Evolutionary conservation across 2,888 invertebrate species (phyloP).

Genomic region (Argyresthia albistria): DNA sequence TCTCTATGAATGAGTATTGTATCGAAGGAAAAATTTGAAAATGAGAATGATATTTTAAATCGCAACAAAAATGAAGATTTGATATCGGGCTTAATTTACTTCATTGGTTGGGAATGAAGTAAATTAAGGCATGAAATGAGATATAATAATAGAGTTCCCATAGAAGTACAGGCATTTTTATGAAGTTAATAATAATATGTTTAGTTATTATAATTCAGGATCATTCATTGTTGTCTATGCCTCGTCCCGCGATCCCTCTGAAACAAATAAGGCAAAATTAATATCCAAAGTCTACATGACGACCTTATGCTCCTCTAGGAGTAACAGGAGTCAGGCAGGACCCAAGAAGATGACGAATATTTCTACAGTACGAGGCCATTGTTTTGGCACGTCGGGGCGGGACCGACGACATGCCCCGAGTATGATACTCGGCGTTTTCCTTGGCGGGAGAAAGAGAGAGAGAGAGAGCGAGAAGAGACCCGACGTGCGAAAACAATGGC

Average conservation of each 20-base stretch:
- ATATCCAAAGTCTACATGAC: not conserved
- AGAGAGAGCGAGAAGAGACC: too few species aligned
- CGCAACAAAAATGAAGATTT: not conserved
- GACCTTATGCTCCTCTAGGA: too few species aligned
- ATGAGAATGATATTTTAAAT: not conserved
- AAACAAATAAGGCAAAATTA: constrained; percentile 12
- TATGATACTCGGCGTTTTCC: too few species aligned
- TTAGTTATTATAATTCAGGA: too few species aligned
- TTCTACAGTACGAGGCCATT: too few species aligned
- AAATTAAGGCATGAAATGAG: constrained; percentile 17
- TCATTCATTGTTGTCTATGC: constrained; percentile 37
- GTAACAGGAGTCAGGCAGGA: too few species aligned
- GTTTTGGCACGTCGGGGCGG: too few species aligned
- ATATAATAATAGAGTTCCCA: constrained; percentile 11
- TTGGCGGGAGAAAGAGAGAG: too few species aligned
- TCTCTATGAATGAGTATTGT: not conserved
- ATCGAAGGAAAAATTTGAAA: not conserved
- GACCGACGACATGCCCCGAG: too few species aligned
- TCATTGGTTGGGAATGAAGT: constrained; percentile 38
- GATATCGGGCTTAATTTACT: constrained; percentile 21
- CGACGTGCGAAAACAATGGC: too few species aligned
- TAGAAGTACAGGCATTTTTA: not conserved
- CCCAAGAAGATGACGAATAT: too few species aligned
- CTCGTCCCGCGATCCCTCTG: constrained; percentile 47
- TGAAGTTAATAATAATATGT: not conserved